phyloP scores from a whole-genome alignment of 2,888 invertebrate genomes.

The Perizoma affinitatum region DNA sequence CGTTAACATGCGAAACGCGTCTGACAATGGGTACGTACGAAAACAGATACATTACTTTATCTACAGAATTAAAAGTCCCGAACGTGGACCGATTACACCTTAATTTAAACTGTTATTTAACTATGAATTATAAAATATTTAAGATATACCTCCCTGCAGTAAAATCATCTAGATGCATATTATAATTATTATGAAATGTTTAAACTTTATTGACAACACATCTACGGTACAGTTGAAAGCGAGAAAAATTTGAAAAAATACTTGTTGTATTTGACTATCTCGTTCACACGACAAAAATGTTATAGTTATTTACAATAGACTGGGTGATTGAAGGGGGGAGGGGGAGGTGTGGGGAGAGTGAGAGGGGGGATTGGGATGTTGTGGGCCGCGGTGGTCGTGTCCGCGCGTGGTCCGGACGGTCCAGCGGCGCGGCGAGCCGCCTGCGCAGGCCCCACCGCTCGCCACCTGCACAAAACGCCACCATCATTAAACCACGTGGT shows the following conservation, averaged over 20 bases:
- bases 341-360: constrained; percentile 43
- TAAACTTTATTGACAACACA: constrained; percentile 82
- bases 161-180: constrained; percentile 78
- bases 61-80: constrained; percentile 66
- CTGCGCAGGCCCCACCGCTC: constrained; percentile 74
- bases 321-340: constrained; percentile 51
- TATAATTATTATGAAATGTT: constrained; percentile 80
- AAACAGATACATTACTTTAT: constrained; percentile 57
- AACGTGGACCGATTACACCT: constrained; percentile 71
- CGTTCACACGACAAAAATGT: constrained; percentile 83
- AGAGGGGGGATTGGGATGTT: constrained; percentile 44
- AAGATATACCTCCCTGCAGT: constrained; percentile 81
- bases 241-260: constrained; percentile 84
- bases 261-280: constrained; percentile 82
- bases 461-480: constrained; percentile 65
- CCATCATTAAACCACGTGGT: neutral
- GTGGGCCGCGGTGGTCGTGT: constrained; percentile 69
- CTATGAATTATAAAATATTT: constrained; percentile 81
- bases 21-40: constrained; percentile 48
- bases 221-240: constrained; percentile 84
- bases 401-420: constrained; percentile 54
- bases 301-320: constrained; percentile 83
- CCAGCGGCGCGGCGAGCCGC: constrained; percentile 53
- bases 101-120: constrained; percentile 70
- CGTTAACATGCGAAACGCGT: constrained; percentile 55